These are phyloP conservation scores for Sarcophaga variegata DNA, from an alignment of 2,888 invertebrate genomes.

Conservation along the genomic window DNA sequence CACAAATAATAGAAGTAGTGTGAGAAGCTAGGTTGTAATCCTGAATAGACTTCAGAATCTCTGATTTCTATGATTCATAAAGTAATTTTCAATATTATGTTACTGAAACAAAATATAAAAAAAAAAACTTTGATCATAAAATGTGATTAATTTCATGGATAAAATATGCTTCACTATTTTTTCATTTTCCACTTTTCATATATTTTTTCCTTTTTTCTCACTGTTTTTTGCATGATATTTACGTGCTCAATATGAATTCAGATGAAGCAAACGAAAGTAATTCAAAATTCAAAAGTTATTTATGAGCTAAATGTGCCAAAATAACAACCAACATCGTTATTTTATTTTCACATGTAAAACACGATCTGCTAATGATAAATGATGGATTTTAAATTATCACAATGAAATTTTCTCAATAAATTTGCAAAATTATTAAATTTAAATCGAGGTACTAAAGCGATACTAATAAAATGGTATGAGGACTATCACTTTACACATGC, in stretches of 20 bases:
- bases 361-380: neutral
- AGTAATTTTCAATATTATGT: conserved; percentile 54
- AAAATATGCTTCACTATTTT: neutral
- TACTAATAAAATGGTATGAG: too few relatives aligned
- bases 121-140: conserved; percentile 53
- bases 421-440: too few relatives aligned
- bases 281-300: neutral
- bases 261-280: conserved; percentile 18
- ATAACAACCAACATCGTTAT: conserved; percentile 9
- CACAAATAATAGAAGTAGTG: too few relatives aligned
- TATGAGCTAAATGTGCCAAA: neutral
- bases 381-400: neutral
- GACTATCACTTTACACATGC: too few relatives aligned
- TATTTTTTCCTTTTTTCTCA: neutral
- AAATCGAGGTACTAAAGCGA: too few relatives aligned
- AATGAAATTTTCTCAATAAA: too few relatives aligned
- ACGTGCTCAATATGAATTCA: conserved; percentile 31
- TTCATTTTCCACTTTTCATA: too few relatives aligned
- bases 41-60: neutral
- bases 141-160: conserved; percentile 52
- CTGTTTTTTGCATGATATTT: conserved; percentile 24
- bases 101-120: conserved; percentile 26
- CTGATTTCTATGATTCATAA: conserved; percentile 42
- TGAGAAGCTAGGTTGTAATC: too few relatives aligned
- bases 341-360: conserved; percentile 5